phyloP scores from a whole-genome alignment of 2,888 invertebrate genomes.

The Apoda limacodes region DNA sequence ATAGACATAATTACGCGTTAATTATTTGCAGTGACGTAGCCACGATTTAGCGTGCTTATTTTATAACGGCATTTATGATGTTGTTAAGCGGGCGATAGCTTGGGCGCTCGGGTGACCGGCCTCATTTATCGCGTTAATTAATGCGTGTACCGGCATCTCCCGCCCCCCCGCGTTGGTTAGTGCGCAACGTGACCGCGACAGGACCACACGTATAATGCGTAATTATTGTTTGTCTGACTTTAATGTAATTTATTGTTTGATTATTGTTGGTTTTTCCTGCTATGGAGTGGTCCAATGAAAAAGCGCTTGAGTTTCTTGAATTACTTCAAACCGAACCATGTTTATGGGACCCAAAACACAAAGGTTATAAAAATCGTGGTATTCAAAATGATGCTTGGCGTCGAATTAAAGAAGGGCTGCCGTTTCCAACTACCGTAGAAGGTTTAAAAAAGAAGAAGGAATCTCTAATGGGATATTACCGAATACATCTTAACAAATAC shows the following conservation, averaged over 20 bases:
- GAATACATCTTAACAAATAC: conserved; percentile 1
- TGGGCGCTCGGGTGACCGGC: no score
- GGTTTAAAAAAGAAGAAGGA: conserved; percentile 2
- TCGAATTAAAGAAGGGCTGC: conserved; percentile 5
- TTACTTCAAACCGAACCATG: conserved; percentile 10
- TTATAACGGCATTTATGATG: no score
- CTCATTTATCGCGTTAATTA: no score
- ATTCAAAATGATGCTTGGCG: conserved; percentile 11
- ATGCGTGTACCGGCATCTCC: no score
- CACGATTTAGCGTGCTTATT: no score
- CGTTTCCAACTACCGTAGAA: conserved; percentile 6
- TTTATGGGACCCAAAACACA: conserved; percentile 11
- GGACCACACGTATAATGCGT: conserved; percentile 4
- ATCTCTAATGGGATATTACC: conserved; percentile 1
- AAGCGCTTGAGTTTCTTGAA: conserved; percentile 6
- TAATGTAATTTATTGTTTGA: no score
- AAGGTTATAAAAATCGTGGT: conserved; percentile 7
- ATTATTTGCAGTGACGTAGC: no score
- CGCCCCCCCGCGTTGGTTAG: conserved; percentile 5
- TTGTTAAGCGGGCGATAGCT: no score
- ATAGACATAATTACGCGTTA: no score
- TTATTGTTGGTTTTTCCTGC: no score
- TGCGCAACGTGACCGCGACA: conserved; percentile 8
- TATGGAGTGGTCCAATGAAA: conserved; percentile 8
- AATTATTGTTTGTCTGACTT: no score